These are phyloP conservation scores for Amphimedon queenslandica DNA, from an alignment of 37 sponge, comb jelly and placozoan genomes.

Conservation along the genomic window DNA sequence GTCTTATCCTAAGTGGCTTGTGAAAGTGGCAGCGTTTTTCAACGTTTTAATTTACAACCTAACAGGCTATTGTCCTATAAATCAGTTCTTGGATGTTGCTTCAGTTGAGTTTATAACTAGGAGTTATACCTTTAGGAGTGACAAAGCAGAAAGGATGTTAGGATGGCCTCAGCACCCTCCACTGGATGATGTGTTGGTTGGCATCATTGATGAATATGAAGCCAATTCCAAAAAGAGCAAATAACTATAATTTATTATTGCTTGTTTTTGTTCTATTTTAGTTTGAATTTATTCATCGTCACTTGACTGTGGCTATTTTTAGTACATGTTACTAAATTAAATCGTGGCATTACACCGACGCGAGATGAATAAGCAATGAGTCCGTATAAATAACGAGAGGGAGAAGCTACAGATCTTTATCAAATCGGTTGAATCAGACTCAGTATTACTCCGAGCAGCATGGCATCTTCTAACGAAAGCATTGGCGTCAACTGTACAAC, in stretches of 20 bases:
- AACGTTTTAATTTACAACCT: constrained; percentile 13
- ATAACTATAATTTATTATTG: too few species aligned
- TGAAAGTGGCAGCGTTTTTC: constrained; percentile 16
- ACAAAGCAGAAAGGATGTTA: constrained; percentile 21
- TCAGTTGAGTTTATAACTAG: neutral
- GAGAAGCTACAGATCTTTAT: too few species aligned
- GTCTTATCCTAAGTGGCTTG: constrained; percentile 5
- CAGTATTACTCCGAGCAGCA: too few species aligned
- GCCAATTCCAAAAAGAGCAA: constrained; percentile 7
- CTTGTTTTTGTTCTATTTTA: too few species aligned
- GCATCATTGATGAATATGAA: constrained; percentile 12
- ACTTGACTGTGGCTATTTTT: too few species aligned
- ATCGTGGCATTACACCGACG: too few species aligned
- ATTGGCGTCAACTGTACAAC: constrained; percentile 9
- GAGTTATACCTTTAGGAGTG: constrained; percentile 13
- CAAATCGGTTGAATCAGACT: too few species aligned
- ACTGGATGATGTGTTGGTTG: constrained; percentile 21
- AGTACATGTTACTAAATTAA: too few species aligned
- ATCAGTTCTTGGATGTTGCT: neutral
- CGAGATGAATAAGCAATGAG: too few species aligned
- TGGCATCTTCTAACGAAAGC: constrained; percentile 5
- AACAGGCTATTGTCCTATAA: constrained; percentile 12
- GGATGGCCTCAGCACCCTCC: constrained; percentile 29
- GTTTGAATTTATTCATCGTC: too few species aligned
- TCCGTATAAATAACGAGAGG: too few species aligned